phyloP scores from a whole-genome alignment of 2,888 invertebrate genomes.

The Hyalella azteca region DNA sequence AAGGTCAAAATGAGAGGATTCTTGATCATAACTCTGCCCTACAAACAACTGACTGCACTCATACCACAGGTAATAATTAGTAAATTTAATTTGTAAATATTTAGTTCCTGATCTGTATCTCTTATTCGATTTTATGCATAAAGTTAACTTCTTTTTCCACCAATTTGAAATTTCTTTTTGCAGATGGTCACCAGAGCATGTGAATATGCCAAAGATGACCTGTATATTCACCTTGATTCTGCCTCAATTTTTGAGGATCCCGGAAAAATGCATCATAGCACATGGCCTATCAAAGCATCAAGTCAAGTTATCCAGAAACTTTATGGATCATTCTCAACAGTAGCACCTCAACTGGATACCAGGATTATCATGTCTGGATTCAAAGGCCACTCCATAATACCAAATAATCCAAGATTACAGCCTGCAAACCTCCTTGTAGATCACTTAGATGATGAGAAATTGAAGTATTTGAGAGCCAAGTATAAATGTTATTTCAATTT shows the following conservation, averaged over 20 bases:
- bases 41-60: slow-evolving; percentile 38
- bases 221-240: slow-evolving; percentile 54
- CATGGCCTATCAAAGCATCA: slow-evolving; percentile 36
- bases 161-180: neutral
- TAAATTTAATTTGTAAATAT: neutral
- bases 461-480: neutral
- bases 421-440: neutral
- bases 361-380: slow-evolving; percentile 54
- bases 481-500: neutral
- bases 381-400: slow-evolving; percentile 37
- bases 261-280: neutral
- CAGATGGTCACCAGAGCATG: slow-evolving; percentile 53
- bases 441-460: neutral
- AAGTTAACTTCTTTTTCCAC: too few species aligned
- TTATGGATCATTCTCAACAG: slow-evolving; percentile 39
- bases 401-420: neutral
- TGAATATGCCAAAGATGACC: slow-evolving; percentile 44
- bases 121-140: too few species aligned
- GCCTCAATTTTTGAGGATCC: slow-evolving; percentile 8
- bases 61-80: slow-evolving; percentile 41
- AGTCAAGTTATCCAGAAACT: slow-evolving; percentile 48
- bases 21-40: slow-evolving; percentile 48
- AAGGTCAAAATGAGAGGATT: slow-evolving; percentile 45
- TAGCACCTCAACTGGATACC: slow-evolving; percentile 46
- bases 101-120: neutral